These are phyloP conservation scores for Xyrichtys novacula DNA, from an alignment of 2,797 vertebrate genomes.

Conservation along the genomic window DNA sequence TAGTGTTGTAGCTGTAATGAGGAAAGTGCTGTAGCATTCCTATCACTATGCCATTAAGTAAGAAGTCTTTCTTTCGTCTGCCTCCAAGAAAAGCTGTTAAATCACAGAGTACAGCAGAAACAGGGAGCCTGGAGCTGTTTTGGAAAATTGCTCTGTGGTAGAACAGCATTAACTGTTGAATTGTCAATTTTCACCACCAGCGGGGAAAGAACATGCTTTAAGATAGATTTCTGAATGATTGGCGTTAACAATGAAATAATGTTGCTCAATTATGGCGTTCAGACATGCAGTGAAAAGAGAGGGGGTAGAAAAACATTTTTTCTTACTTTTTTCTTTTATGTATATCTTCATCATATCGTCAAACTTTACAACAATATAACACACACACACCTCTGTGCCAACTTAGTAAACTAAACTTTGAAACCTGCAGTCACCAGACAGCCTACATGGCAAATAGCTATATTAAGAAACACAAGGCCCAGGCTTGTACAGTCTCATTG, in stretches of 20 bases:
- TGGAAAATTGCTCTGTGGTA: conserved; percentile 21
- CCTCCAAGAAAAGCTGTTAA: conserved; percentile 24
- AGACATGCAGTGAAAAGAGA: background rate
- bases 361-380: background rate
- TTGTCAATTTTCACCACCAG: conserved; percentile 37
- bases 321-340: too few relatives aligned
- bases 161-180: conserved; percentile 41
- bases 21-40: conserved; percentile 12
- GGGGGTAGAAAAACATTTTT: background rate
- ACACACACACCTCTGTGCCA: too few relatives aligned
- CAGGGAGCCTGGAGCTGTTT: conserved; percentile 42
- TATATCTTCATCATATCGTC: conserved; percentile 3
- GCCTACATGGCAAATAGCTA: too few relatives aligned
- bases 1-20: conserved; percentile 1
- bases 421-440: too few relatives aligned
- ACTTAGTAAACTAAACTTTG: too few relatives aligned
- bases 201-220: conserved; percentile 19
- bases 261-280: conserved; percentile 22
- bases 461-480: too few relatives aligned
- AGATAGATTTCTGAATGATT: conserved; percentile 23
- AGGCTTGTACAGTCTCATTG: too few relatives aligned
- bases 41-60: conserved; percentile 14
- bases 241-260: conserved; percentile 15
- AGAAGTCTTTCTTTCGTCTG: conserved; percentile 25
- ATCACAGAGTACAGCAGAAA: conserved; percentile 32